Conservation (phyloP, 1,140 invertebrate species). For the Asobara japonica region DNA sequence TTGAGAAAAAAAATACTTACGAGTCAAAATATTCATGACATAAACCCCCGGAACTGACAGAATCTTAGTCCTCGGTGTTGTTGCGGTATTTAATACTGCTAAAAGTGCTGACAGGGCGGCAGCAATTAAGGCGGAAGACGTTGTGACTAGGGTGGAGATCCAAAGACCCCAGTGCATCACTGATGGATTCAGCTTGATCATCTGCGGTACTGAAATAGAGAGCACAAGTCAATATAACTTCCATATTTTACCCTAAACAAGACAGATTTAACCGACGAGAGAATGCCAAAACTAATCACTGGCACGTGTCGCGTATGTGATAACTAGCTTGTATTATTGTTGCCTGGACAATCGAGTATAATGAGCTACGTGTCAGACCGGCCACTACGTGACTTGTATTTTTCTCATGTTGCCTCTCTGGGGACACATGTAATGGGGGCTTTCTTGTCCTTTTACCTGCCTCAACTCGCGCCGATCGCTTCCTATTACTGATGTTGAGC, state of each 20-base stretch:
- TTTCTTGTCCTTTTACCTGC: not conserved
- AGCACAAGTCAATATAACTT: not conserved
- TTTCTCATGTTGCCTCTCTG: not conserved
- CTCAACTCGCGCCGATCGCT: not conserved
- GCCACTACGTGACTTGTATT: not conserved
- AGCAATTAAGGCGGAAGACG: constrained; percentile 74
- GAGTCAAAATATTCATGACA: constrained; percentile 78
- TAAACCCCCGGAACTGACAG: constrained; percentile 83
- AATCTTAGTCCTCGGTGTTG: constrained; percentile 77
- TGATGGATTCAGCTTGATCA: constrained; percentile 71
- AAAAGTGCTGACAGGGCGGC: constrained; percentile 77
- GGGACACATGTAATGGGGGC: not conserved
- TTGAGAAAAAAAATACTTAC: constrained; percentile 67
- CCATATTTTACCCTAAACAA: not conserved
- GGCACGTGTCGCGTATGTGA: not conserved
- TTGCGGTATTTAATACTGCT: constrained; percentile 81
- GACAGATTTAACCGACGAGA: not conserved
- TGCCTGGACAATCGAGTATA: not conserved
- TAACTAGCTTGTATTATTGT: not conserved
- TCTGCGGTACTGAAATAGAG: constrained; percentile 68
- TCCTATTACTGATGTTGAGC: not conserved
- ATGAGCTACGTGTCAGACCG: not conserved
- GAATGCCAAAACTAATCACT: not conserved
- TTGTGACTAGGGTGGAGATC: constrained; percentile 75
- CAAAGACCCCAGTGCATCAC: constrained; percentile 79